Evolutionary conservation across 2,113 vertebrate genomes (phyloP).

Genomic region (Chloropsis cyanopogon): DNA sequence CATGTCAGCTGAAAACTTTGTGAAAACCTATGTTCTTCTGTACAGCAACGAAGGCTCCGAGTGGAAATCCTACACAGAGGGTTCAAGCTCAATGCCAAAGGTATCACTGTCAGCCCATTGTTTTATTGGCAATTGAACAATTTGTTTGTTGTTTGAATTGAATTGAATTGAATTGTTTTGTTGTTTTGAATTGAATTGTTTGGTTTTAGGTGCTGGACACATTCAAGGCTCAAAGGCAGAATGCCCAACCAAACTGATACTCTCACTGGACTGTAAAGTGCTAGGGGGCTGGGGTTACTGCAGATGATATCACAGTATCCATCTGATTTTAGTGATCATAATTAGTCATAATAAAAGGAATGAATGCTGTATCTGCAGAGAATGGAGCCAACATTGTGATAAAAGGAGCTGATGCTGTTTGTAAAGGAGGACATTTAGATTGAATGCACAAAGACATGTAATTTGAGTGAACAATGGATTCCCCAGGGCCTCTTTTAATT

Average conservation of each 20-base stretch:
- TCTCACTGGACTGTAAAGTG: not conserved
- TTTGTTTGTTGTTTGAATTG: too few relatives aligned
- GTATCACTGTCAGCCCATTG: slow-evolving; percentile 58
- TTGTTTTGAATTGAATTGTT: not conserved
- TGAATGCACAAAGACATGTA: not conserved
- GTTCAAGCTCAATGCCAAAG: slow-evolving; percentile 71
- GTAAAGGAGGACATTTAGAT: not conserved
- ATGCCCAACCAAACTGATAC: not conserved
- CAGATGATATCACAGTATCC: not conserved
- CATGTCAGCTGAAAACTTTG: slow-evolving; percentile 79
- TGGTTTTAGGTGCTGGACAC: not conserved
- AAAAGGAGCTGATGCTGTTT: not conserved
- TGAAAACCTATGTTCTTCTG: slow-evolving; percentile 78
- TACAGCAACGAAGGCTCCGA: slow-evolving; percentile 79
- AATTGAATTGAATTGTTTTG: not conserved
- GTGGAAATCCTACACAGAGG: slow-evolving; percentile 83
- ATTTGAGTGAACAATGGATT: not conserved
- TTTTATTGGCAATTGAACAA: too few relatives aligned
- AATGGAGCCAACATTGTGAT: not conserved
- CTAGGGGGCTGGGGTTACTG: not conserved
- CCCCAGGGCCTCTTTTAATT: not conserved
- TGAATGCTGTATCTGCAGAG: not conserved
- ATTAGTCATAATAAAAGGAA: not conserved
- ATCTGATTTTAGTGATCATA: not conserved
- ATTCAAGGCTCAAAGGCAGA: not conserved